phyloP scores from a whole-genome alignment of 2,113 vertebrate genomes.

The Aptenodytes forsteri region DNA sequence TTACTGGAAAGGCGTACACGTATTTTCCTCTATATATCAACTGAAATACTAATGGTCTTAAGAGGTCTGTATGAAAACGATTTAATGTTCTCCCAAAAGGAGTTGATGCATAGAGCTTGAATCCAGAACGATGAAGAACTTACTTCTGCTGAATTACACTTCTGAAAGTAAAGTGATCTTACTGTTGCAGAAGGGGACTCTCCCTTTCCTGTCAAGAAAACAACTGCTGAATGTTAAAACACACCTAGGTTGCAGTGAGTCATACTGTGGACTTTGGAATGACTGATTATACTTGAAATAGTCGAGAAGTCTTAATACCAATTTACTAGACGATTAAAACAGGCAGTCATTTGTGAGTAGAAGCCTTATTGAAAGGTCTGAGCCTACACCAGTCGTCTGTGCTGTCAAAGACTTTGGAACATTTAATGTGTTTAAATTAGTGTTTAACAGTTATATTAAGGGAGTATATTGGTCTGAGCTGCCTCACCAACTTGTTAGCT shows the following conservation, averaged over 20 bases:
- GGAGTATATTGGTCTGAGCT: not conserved
- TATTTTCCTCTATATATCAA: not conserved
- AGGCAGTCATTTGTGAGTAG: not conserved
- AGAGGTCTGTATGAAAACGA: not conserved
- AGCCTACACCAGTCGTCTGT: not conserved
- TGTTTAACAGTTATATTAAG: not conserved
- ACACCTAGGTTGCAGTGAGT: slow-evolving; percentile 33
- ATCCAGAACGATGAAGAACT: not conserved
- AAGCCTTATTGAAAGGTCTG: not conserved
- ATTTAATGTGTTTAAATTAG: not conserved
- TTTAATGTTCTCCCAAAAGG: not conserved
- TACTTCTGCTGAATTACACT: not conserved
- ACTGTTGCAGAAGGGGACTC: not conserved
- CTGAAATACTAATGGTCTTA: not conserved
- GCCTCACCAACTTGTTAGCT: not conserved
- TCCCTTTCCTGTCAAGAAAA: slow-evolving; percentile 53
- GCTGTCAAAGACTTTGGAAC: not conserved
- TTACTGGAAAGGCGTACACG: not conserved
- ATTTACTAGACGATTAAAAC: not conserved
- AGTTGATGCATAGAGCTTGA: not conserved
- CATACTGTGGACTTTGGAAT: slow-evolving; percentile 30
- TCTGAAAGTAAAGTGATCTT: slow-evolving; percentile 7
- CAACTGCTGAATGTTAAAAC: slow-evolving; percentile 38
- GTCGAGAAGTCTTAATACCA: not conserved
- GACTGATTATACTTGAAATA: slow-evolving; percentile 8